These are phyloP conservation scores for Notolepis coatsorum DNA, from an alignment of 2,797 vertebrate species.

Conservation along the genomic window DNA sequence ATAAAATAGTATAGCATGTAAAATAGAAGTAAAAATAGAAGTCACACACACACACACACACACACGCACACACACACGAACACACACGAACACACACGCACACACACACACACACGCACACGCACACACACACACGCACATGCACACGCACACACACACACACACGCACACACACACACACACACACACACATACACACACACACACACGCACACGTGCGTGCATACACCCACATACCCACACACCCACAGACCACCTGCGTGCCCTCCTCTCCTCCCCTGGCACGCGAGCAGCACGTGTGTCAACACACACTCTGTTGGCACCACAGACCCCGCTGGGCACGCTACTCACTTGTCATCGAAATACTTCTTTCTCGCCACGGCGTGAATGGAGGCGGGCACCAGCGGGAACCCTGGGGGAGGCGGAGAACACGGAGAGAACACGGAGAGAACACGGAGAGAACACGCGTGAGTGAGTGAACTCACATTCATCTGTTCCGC, in stretches of 20 bases:
- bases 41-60: constrained; percentile 23
- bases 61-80: not conserved
- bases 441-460: no score
- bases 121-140: not conserved
- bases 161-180: not conserved
- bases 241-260: not conserved
- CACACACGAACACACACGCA: not conserved
- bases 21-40: no score
- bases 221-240: not conserved
- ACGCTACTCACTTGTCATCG: constrained; percentile 95
- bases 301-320: constrained; percentile 56
- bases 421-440: constrained; percentile 40
- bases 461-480: no score
- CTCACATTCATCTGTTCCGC: no score
- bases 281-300: constrained; percentile 38
- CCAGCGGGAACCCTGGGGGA: constrained; percentile 91
- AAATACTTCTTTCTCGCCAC: constrained; percentile 93
- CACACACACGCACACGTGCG: not conserved
- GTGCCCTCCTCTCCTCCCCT: not conserved
- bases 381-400: constrained; percentile 94
- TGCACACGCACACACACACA: not conserved
- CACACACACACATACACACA: constrained; percentile 14
- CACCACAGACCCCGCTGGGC: constrained; percentile 56
- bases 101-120: not conserved
- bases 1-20: no score